These are phyloP conservation scores for Theonella swinhoei DNA, from an alignment of 37 sponge, comb jelly and placozoan genomes.

Conservation along the genomic window DNA sequence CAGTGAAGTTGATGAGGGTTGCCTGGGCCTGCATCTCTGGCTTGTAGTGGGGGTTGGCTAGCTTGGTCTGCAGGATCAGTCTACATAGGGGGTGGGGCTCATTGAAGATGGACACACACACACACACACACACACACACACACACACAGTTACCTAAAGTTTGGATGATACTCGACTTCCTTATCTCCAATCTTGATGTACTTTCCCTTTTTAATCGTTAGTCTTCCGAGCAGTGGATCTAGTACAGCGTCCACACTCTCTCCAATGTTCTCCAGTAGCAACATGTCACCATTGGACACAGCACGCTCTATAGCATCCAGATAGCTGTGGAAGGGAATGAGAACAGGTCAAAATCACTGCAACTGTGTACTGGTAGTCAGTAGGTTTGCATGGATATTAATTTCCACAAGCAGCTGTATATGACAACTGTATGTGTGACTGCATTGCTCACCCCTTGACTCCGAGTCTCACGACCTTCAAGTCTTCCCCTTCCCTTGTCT, in stretches of 20 bases:
- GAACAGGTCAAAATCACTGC: no score
- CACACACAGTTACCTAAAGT: conserved; percentile 73
- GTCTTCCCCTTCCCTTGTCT: conserved; percentile 88
- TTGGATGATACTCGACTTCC: conserved; percentile 95
- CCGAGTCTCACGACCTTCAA: conserved; percentile 92
- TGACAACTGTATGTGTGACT: neutral
- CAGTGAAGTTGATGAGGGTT: conserved; percentile 98
- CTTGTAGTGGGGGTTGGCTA: conserved; percentile 99
- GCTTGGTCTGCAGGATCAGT: conserved; percentile 80
- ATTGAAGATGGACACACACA: neutral
- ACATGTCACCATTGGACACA: conserved; percentile 88
- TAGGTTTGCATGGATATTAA: neutral
- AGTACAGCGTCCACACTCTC: conserved; percentile 94
- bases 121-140: conserved; percentile 21
- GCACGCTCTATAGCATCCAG: conserved; percentile 96
- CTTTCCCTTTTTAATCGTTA: conserved; percentile 99
- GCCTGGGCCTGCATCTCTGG: conserved; percentile 99
- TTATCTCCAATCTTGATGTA: conserved; percentile 99
- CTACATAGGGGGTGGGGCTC: neutral
- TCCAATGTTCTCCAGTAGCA: conserved; percentile 97
- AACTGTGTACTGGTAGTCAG: neutral
- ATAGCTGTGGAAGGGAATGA: conserved; percentile 50
- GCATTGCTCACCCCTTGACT: conserved; percentile 60
- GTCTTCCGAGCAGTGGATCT: conserved; percentile 92
- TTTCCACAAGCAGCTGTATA: neutral